Percentiles rank a stretch among this genome's conserved stretches.
Conservation (phyloP, 2,113 vertebrate genomes). For the Copsychus sechellarum region DNA sequence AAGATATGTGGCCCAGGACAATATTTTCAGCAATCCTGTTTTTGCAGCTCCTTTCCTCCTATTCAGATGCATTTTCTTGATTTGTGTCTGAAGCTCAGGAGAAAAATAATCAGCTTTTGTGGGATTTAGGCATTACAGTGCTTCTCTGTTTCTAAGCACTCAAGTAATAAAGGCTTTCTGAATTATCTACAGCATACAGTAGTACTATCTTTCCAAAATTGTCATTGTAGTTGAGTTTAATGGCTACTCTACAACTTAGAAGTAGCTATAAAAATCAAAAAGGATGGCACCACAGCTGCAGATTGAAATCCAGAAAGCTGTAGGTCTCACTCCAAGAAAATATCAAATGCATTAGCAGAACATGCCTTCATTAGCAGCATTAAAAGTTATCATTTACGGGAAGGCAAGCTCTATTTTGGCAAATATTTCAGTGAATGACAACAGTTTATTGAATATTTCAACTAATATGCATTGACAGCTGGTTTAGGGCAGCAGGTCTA, state of each 20-base stretch:
- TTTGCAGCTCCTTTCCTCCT: not conserved
- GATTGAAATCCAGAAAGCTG: conserved; percentile 25
- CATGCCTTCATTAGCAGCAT: conserved; percentile 52
- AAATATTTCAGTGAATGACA: not conserved
- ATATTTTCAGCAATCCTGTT: not conserved
- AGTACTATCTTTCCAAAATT: not conserved
- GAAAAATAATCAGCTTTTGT: conserved; percentile 55
- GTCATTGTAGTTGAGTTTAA: conserved; percentile 35
- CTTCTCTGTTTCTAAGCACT: conserved; percentile 36
- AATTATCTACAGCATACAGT: conserved; percentile 20
- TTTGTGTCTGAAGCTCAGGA: not conserved
- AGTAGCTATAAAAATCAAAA: conserved; percentile 28
- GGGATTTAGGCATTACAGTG: conserved; percentile 40
- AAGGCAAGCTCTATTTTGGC: conserved; percentile 27
- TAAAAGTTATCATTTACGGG: conserved; percentile 17
- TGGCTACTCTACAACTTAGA: conserved; percentile 36
- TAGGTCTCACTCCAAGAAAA: conserved; percentile 11
- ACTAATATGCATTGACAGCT: not conserved
- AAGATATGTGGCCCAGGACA: not conserved
- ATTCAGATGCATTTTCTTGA: not conserved
- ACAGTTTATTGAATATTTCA: conserved; percentile 17
- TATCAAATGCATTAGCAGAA: conserved; percentile 58
- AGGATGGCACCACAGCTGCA: not conserved
- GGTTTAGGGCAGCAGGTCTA: not conserved
- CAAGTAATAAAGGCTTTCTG: conserved; percentile 37